These are phyloP conservation scores for Scylla paramamosain DNA, from an alignment of 1,140 invertebrate species.

Conservation along the genomic window DNA sequence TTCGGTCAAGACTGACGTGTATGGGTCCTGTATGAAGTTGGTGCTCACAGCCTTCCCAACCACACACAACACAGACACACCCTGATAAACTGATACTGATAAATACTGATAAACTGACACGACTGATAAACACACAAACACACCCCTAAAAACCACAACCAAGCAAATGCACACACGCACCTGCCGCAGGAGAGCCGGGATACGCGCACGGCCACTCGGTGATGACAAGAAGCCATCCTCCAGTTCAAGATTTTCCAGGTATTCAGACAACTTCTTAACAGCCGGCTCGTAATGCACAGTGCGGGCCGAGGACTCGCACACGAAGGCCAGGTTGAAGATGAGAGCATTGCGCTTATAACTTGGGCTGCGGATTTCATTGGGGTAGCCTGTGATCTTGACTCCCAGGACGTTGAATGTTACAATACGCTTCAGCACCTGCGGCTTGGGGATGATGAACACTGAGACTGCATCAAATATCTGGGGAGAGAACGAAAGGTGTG, in stretches of 20 bases:
- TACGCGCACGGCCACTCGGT: slow-evolving; percentile 66
- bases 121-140: too few relatives aligned
- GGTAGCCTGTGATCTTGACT: slow-evolving; percentile 95
- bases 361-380: slow-evolving; percentile 92
- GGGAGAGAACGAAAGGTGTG: neutral
- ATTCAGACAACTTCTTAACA: slow-evolving; percentile 82
- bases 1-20: too few relatives aligned
- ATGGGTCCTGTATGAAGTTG: too few relatives aligned
- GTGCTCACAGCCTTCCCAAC: too few relatives aligned
- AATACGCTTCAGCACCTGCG: slow-evolving; percentile 91
- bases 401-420: slow-evolving; percentile 92
- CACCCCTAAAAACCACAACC: neutral
- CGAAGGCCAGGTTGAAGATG: slow-evolving; percentile 97
- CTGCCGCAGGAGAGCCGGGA: slow-evolving; percentile 73
- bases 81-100: too few relatives aligned
- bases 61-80: too few relatives aligned
- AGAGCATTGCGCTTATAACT: slow-evolving; percentile 96
- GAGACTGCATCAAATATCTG: slow-evolving; percentile 92
- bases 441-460: slow-evolving; percentile 97
- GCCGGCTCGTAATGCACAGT: slow-evolving; percentile 85
- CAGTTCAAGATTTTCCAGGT: slow-evolving; percentile 81
- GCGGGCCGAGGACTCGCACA: slow-evolving; percentile 92
- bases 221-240: slow-evolving; percentile 76
- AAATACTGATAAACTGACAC: too few relatives aligned
- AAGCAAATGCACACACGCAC: neutral